A percentile compares a stretch with the other conserved stretches of the same genome.
Conservation (phyloP, 2,113 vertebrate species). For the Falco punctatus region DNA sequence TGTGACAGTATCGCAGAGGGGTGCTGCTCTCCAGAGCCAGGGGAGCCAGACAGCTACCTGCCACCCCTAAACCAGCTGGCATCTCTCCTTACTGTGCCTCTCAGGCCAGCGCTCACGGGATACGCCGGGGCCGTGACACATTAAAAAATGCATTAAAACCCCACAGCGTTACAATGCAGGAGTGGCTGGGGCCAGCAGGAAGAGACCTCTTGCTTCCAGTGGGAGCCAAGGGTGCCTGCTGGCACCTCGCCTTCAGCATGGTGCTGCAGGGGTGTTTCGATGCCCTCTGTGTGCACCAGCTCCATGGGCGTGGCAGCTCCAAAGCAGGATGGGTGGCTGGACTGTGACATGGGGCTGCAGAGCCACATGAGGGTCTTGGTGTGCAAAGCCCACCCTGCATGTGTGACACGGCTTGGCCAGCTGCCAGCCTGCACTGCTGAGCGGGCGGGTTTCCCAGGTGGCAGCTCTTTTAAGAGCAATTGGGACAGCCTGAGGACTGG, state of each 20-base stretch:
- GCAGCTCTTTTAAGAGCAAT: background rate
- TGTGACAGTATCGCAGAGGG: background rate
- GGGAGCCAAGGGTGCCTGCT: background rate
- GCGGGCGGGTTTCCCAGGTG: background rate
- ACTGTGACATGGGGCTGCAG: background rate
- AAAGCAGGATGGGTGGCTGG: background rate
- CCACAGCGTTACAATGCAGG: accelerated
- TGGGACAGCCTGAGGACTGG: background rate
- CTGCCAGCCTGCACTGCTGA: accelerated
- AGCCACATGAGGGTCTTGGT: background rate
- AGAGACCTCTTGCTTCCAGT: background rate
- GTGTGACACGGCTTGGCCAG: accelerated
- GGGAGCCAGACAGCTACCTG: background rate
- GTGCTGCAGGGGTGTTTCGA: background rate
- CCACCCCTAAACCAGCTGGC: accelerated
- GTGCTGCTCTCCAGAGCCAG: background rate
- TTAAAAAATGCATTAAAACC: background rate
- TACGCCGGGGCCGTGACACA: background rate
- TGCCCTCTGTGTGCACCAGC: background rate
- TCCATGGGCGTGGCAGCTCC: background rate
- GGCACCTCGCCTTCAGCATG: background rate
- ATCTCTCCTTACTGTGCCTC: accelerated
- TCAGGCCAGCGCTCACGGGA: background rate
- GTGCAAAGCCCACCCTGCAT: background rate
- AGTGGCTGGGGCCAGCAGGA: background rate